Percentiles rank a stretch among this genome's conserved stretches.
phyloP scores from a whole-genome alignment of 1,140 invertebrate genomes.

The Drosophila serrata region DNA sequence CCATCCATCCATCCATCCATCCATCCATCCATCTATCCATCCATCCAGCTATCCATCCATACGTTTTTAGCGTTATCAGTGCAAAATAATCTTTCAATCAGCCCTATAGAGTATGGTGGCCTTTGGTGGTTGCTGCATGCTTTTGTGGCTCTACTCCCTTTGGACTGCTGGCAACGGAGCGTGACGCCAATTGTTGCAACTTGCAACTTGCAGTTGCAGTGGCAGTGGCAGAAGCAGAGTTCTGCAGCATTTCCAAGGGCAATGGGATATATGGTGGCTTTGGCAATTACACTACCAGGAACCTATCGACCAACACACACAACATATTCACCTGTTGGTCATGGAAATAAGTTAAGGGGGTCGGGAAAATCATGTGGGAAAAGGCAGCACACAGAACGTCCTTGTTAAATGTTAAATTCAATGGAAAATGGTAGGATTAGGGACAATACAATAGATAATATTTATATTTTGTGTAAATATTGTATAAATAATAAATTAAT shows the following conservation, averaged over 20 bases:
- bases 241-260: constrained; percentile 16
- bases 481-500: too few species aligned
- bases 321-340: constrained; percentile 22
- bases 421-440: neutral
- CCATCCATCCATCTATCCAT: constrained; percentile 4
- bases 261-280: constrained; percentile 14
- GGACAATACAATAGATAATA: too few species aligned
- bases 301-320: constrained; percentile 12
- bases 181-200: constrained; percentile 74
- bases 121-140: constrained; percentile 40
- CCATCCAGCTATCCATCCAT: constrained; percentile 68
- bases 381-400: neutral
- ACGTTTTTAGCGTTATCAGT: constrained; percentile 84
- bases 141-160: constrained; percentile 1
- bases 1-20: neutral
- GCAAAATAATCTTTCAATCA: constrained; percentile 84
- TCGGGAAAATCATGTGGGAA: neutral
- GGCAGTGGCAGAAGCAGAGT: constrained; percentile 3
- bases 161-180: constrained; percentile 48
- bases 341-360: neutral
- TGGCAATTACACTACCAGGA: constrained; percentile 26
- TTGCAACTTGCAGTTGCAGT: constrained; percentile 1
- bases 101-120: constrained; percentile 58
- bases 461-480: neutral
- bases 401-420: neutral